Base-by-base conservation (phyloP, 35 echinoderm and acorn worm genomes). In the Apostichopus japonicus region DNA sequence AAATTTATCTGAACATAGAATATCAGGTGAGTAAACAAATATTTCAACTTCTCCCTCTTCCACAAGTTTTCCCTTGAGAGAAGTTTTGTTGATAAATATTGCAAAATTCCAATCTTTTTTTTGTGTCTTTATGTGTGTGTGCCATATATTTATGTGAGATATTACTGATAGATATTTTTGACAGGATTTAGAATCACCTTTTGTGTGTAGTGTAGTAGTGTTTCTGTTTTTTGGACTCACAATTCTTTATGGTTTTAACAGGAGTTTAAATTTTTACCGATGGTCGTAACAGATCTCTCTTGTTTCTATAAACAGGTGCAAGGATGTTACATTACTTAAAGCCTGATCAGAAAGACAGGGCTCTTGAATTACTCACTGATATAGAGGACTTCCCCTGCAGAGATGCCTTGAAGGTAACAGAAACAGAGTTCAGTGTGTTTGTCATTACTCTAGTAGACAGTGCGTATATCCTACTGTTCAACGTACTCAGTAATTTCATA, bases 261-360 rank as follows among this genome's bases (percentile, higher is more conserved):
- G 33, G 57, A 61, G 8, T 61, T 61, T 13, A 61, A 61, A 61
- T 61, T 10, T 10, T 61, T 8, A 59, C 19, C 79, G 24, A 11
- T 65, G n/a, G 24, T 77, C 13, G 8, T 10, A 61, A 61, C 57
- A 70, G 77, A 70, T 70, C 33, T 44, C 17, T 44, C 54, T 44
- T 93, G 9, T 90, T 56, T 90, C 67, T 55, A 73, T 24, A 55
- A 44, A 23, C 83, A 95, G 94, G 90, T 25, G 94, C 90, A 55
- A 56, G 75, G 23, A 83, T 91, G 72, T 58, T 94, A 9, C 78
- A 86, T 80, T 87, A 90, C 79, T 86, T 97, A 80, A 94, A 95
- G 22, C 94, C 96, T 93, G 91, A 87, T 24, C 73, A 77, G 73
- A 62, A n/a, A 93, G 96, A 97, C 56, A 86, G 65, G 79, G 96